Conservation (phyloP, 2,888 invertebrate genomes). For the Minunthozetes semirufus region DNA sequence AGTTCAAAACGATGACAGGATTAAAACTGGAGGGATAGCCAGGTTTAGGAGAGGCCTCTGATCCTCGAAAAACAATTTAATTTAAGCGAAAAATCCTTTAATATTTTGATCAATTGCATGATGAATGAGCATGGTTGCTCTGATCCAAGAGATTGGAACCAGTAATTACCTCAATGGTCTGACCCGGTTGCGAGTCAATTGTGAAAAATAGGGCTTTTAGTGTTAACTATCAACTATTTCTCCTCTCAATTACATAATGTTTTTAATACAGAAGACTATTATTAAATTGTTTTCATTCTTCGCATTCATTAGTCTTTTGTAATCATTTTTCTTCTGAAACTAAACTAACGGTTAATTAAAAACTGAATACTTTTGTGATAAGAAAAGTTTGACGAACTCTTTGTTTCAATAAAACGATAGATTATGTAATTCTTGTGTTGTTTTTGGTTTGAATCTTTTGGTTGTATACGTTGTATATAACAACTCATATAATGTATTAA, state of each 20-base stretch:
- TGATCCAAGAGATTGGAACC: no score
- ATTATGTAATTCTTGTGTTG: background rate
- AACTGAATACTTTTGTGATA: background rate
- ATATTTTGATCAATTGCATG: no score
- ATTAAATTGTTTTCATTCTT: background rate
- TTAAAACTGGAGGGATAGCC: no score
- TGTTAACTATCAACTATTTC: background rate
- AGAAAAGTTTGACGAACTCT: slow-evolving; percentile 6
- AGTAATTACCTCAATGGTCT: no score
- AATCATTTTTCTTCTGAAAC: background rate
- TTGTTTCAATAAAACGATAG: background rate
- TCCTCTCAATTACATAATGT: background rate
- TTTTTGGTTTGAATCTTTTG: background rate
- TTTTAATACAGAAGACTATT: background rate
- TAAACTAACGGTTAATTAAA: slow-evolving; percentile 5
- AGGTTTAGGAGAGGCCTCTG: no score
- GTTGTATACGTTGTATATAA: no score
- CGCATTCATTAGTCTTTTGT: background rate
- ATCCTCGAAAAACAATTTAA: no score
- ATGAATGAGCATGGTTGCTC: no score
- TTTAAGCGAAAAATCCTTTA: no score
- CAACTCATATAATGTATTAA: background rate
- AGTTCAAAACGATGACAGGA: no score
- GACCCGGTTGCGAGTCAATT: no score
- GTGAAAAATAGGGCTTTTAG: no score